Conservation (phyloP, 2,113 vertebrate genomes). For the Chaenocephalus aceratus region DNA sequence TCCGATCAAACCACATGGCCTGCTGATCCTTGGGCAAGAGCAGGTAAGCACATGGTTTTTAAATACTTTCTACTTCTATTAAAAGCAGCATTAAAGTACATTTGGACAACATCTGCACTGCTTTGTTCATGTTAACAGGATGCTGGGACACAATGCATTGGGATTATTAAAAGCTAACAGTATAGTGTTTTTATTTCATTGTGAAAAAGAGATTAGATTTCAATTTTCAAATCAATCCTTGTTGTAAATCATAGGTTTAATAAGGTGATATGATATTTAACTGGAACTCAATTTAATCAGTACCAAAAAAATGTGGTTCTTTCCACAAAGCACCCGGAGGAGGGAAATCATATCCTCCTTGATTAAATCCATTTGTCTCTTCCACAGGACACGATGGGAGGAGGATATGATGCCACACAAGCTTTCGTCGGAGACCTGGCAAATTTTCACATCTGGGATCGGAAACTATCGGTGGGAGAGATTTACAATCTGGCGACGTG, state of each 20-base stretch:
- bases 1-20: constrained; percentile 95
- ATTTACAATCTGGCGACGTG: constrained; percentile 96
- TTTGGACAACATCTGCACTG: neutral
- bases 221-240: neutral
- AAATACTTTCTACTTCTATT: neutral
- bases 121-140: neutral
- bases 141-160: neutral
- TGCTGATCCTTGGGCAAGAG: constrained; percentile 96
- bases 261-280: constrained; percentile 16
- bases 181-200: constrained; percentile 4
- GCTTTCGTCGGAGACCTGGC: constrained; percentile 97
- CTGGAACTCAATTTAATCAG: constrained; percentile 30
- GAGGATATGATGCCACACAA: constrained; percentile 97
- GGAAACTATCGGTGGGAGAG: constrained; percentile 92
- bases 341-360: constrained; percentile 11
- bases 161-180: neutral
- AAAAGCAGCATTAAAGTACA: neutral
- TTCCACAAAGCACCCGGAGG: constrained; percentile 4
- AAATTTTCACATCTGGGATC: constrained; percentile 98
- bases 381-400: constrained; percentile 93
- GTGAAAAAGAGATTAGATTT: neutral
- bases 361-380: constrained; percentile 51
- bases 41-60: constrained; percentile 85
- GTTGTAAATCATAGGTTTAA: neutral
- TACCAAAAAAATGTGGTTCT: neutral